Evolutionary conservation across 92 coral and sea anemone genomes (phyloP).

Genomic region (Actinernus sp.): DNA sequence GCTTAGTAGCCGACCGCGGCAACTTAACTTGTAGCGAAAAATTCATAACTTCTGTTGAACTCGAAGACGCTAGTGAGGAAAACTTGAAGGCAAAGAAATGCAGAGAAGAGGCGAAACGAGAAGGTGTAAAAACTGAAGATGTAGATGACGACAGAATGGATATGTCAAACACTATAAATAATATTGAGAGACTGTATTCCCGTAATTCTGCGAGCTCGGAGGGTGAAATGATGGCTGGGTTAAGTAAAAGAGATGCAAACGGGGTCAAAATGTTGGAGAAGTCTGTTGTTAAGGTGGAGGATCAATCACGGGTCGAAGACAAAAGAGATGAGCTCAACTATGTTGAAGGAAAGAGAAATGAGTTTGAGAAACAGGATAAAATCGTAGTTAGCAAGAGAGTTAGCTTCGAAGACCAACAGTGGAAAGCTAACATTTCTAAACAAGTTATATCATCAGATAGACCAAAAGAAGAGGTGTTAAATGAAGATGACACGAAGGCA

Average conservation of each 20-base stretch:
- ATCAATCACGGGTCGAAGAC: background rate
- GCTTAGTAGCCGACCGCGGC: constrained; percentile 57
- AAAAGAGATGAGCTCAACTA: background rate
- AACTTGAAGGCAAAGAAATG: constrained; percentile 1
- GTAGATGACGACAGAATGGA: constrained; percentile 29
- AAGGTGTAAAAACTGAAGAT: constrained; percentile 2
- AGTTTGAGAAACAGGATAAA: background rate
- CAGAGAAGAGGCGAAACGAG: background rate
- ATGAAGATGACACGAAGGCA: too few species aligned
- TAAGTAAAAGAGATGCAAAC: background rate
- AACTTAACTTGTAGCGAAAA: constrained; percentile 50
- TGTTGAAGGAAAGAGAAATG: too few species aligned
- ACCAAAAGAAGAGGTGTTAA: too few species aligned
- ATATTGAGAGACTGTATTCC: constrained; percentile 22
- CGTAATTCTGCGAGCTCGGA: constrained; percentile 1
- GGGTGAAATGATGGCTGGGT: background rate
- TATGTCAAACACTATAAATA: constrained; percentile 11
- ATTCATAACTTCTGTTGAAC: constrained; percentile 52
- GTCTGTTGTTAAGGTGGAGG: background rate
- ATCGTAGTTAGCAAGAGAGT: constrained; percentile 56
- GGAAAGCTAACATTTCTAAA: background rate
- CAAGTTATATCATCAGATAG: background rate
- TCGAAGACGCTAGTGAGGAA: constrained; percentile 52
- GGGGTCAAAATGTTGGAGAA: background rate
- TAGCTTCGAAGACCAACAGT: constrained; percentile 60